These are phyloP conservation scores for Salpingus planirostris DNA, from an alignment of 2,888 invertebrate species.

Conservation along the genomic window DNA sequence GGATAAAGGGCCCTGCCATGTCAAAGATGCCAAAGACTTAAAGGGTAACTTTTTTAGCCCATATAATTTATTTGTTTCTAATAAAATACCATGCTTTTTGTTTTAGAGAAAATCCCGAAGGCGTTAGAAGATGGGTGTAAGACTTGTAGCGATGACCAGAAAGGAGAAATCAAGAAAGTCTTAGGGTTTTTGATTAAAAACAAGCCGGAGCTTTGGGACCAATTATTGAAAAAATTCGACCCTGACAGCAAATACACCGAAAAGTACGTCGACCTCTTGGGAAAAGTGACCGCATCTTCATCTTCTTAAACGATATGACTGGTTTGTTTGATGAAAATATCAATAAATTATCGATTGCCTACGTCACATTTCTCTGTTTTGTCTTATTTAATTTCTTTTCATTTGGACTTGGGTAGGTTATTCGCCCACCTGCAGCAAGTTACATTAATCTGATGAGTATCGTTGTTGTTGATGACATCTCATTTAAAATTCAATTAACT, in stretches of 20 bases:
- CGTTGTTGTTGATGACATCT: too few relatives aligned
- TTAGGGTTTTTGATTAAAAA: conserved; percentile 57
- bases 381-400: conserved; percentile 32
- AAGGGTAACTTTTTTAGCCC: background rate
- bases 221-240: conserved; percentile 59
- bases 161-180: conserved; percentile 52
- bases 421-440: too few relatives aligned
- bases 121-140: conserved; percentile 37
- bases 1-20: background rate
- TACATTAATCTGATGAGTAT: too few relatives aligned
- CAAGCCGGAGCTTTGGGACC: conserved; percentile 53
- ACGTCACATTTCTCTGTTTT: conserved; percentile 4
- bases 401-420: too few relatives aligned
- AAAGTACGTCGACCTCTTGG: conserved; percentile 49
- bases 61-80: conserved; percentile 3
- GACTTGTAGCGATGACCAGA: conserved; percentile 60
- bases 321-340: too few relatives aligned
- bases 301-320: too few relatives aligned
- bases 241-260: conserved; percentile 54
- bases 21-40: background rate
- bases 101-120: conserved; percentile 54
- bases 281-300: too few relatives aligned
- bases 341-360: too few relatives aligned
- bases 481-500: too few relatives aligned
- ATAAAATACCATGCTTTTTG: too few relatives aligned